Percentiles rank a stretch among this genome's conserved stretches.
These are phyloP conservation scores for Parazoanthus darwini DNA, from an alignment of 92 coral and sea anemone genomes.

Conservation along the genomic window DNA sequence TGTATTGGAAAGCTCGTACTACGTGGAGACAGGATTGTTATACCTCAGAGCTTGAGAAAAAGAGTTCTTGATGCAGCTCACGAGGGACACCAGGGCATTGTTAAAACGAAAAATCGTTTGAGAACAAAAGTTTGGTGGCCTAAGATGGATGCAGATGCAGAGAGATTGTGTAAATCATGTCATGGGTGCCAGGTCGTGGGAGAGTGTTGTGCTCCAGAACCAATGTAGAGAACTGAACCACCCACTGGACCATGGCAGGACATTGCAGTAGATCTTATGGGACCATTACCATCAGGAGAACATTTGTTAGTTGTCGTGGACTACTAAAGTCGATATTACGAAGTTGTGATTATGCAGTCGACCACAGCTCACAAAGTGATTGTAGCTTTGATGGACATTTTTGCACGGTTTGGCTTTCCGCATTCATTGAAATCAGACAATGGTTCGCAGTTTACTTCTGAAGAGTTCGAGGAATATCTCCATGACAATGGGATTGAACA, in stretches of 20 bases:
- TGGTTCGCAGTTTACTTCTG: neutral
- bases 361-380: conserved; percentile 44
- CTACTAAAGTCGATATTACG: conserved; percentile 47
- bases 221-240: conserved; percentile 42
- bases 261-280: conserved; percentile 39
- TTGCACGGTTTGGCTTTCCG: conserved; percentile 35
- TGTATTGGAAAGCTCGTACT: too few relatives aligned
- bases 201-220: conserved; percentile 12
- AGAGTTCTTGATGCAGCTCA: too few relatives aligned
- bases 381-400: neutral
- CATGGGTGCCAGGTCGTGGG: too few relatives aligned
- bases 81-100: too few relatives aligned
- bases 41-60: too few relatives aligned
- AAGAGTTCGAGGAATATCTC: neutral
- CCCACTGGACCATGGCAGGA: conserved; percentile 49
- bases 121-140: too few relatives aligned
- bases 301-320: conserved; percentile 37
- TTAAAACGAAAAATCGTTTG: neutral
- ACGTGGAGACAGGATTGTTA: too few relatives aligned
- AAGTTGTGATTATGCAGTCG: conserved; percentile 47
- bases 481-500: neutral
- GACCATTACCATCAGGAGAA: conserved; percentile 45
- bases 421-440: neutral
- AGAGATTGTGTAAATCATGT: too few relatives aligned
- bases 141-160: too few relatives aligned